phyloP scores from a whole-genome alignment of 2,888 invertebrate genomes.

The Sminthurides aquaticus region DNA sequence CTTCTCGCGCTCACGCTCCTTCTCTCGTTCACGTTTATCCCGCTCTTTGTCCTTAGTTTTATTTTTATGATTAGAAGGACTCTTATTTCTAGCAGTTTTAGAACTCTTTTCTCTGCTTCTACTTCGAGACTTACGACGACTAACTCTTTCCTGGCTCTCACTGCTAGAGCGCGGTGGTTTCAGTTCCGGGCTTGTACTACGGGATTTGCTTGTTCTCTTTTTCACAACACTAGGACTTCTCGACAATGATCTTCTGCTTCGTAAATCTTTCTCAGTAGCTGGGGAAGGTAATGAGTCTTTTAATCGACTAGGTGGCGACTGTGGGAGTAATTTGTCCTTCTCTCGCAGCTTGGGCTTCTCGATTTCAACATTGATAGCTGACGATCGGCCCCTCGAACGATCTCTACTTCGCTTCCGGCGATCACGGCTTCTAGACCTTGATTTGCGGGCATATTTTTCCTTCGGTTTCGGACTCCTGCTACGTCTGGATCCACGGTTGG shows the following conservation, averaged over 20 bases:
- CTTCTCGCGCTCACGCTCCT: constrained; percentile 26
- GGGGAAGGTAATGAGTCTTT: constrained; percentile 17
- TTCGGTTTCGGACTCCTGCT: constrained; percentile 20
- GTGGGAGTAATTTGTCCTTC: not conserved
- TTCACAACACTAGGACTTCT: constrained; percentile 22
- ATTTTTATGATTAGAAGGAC: not conserved
- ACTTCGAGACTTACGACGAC: not conserved
- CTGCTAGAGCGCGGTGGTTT: constrained; percentile 16
- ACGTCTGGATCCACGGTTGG: constrained; percentile 16
- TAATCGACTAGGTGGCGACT: constrained; percentile 11
- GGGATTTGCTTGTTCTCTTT: constrained; percentile 6
- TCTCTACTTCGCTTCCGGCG: not conserved
- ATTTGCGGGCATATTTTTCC: constrained; percentile 23
- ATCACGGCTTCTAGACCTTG: constrained; percentile 25
- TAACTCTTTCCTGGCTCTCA: not conserved
- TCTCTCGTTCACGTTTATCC: constrained; percentile 19
- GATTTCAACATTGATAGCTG: not conserved
- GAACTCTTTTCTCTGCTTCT: not conserved
- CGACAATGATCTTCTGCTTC: constrained; percentile 27
- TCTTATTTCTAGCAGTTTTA: not conserved
- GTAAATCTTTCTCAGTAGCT: constrained; percentile 7
- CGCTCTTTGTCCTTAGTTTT: constrained; percentile 8
- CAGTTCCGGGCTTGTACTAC: constrained; percentile 15
- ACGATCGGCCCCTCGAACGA: constrained; percentile 2
- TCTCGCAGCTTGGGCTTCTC: constrained; percentile 5